Evolutionary conservation across 35 echinoderm and acorn worm genomes (phyloP), one percentile per base, ranked within the genome.

Genomic region (Apostichopus japonicus): DNA sequence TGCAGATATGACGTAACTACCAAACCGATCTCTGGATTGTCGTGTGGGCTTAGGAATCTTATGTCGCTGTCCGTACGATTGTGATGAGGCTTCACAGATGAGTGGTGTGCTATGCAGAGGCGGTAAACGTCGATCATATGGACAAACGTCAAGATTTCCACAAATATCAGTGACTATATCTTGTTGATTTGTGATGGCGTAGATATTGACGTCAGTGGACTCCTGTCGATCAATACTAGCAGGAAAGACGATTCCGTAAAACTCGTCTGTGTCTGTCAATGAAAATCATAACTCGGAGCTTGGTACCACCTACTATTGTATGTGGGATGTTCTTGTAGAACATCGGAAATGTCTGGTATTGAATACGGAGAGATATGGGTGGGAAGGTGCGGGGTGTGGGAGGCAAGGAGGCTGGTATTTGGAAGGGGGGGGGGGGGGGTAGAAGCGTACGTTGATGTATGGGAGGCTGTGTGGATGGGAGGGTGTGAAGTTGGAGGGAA

Each of bases 1-100:
- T 19, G 79, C 79, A 8, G 79, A 83, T 11, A 83, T 55, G 9
- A 83, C 79, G 79, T 83, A 83, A 15, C 79, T 83, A 11, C 79
- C 79, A 54, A 83, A 83, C 4, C 79, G 79, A 55, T 24, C 24
- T 6, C 79, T 24, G 14, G 79, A 83, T n/a, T 83, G 16, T 15
- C 79, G 44, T 7, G 14, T 83, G 1, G 79, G 79, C 54, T 83
- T 83, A 24, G 79, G 79, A 83, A 83, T 53, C 51, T 54, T 19
- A 6, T 19, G 33, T 11, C 51, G 24, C 5, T 44, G 10, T 54
- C 79, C 79, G 9, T 54, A 83, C 4, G 79, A 54, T 6, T 83
- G 33, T 6, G 24, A 33, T 0, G 24, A 53, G 44, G 5, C 24
- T 54, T 83, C 51, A 14, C 79, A 83, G 0, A 83, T 54, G 17